A percentile compares a stretch with the other conserved stretches of the same genome.
Conservation (phyloP, 2,888 invertebrate species). For the Oeneis ivallda region DNA sequence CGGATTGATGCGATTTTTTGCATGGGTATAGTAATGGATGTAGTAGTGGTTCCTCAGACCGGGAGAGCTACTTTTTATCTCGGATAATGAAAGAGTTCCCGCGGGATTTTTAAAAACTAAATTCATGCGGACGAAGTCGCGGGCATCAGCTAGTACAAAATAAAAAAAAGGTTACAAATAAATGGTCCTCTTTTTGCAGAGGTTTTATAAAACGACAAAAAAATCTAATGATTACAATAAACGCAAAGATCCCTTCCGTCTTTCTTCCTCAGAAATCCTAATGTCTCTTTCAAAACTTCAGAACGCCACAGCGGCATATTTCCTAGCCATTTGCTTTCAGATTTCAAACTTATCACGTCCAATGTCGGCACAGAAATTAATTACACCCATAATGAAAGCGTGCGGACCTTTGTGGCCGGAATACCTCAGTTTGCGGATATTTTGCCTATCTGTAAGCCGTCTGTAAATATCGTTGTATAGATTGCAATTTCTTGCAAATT, state of each 20-base stretch:
- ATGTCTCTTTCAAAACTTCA: constrained; percentile 14
- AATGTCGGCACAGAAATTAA: constrained; percentile 44
- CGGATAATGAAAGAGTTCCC: too few relatives aligned
- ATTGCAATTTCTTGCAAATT: too few relatives aligned
- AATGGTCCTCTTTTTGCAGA: too few relatives aligned
- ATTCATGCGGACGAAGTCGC: too few relatives aligned
- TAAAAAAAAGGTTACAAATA: too few relatives aligned
- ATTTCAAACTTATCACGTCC: constrained; percentile 37
- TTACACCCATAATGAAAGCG: constrained; percentile 46
- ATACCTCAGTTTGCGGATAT: constrained; percentile 39
- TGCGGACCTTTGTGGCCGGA: constrained; percentile 43
- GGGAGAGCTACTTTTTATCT: too few relatives aligned
- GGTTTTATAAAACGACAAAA: neutral
- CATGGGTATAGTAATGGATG: too few relatives aligned
- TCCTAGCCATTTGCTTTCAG: constrained; percentile 36
- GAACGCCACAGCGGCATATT: constrained; percentile 29
- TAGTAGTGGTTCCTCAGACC: too few relatives aligned
- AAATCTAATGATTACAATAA: constrained; percentile 16
- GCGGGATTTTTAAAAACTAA: too few relatives aligned
- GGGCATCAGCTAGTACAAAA: too few relatives aligned
- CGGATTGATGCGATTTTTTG: too few relatives aligned
- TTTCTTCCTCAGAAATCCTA: constrained; percentile 12
- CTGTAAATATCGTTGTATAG: neutral
- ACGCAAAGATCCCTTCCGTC: neutral
- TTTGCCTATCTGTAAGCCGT: constrained; percentile 24